Evolutionary conservation across 2,113 vertebrate genomes (phyloP).

Genomic region (sheep (Ovis aries)): ARS-UI_Ramb_v3.0 NC_056066.1:4542501-4543000

Average conservation of each 20-base stretch:
- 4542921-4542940: not conserved
- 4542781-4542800: rapidly evolving
- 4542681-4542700: not conserved
- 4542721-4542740: not conserved
- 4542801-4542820: too few relatives aligned
- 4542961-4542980: not conserved
- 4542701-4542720: not conserved
- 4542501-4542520: not conserved
- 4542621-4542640: not conserved
- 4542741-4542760: not conserved
- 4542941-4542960: not conserved
- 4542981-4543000: not conserved
- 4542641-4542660: not conserved
- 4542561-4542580: not conserved
- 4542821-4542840: not conserved
- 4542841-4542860: not conserved
- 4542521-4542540: not conserved
- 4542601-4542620: rapidly evolving
- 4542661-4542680: not conserved
- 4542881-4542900: not conserved
- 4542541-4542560: not conserved
- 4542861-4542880: not conserved
- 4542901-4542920: not conserved
- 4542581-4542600: not conserved
- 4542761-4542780: not conserved